These are phyloP conservation scores for Papilio protenor DNA, from an alignment of 2,888 invertebrate genomes.

Conservation along the genomic window DNA sequence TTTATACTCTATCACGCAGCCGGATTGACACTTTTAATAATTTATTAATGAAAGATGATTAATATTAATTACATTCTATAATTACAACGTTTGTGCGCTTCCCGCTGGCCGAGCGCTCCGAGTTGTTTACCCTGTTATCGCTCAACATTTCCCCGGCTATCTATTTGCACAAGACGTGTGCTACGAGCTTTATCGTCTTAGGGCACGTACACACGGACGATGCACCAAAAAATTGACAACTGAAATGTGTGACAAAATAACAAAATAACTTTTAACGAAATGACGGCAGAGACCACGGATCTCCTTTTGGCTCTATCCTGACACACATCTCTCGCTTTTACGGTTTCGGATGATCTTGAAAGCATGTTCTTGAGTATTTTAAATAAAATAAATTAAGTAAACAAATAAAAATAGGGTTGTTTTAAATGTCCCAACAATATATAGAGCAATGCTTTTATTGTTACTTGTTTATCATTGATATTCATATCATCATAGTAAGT, in stretches of 20 bases:
- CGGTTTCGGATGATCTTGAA: too few species aligned
- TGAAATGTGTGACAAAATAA: neutral
- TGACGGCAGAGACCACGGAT: too few species aligned
- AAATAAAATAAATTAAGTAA: too few species aligned
- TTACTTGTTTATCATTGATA: neutral
- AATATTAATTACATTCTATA: constrained; percentile 7
- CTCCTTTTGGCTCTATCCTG: neutral
- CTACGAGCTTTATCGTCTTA: constrained; percentile 12
- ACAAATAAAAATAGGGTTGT: too few species aligned
- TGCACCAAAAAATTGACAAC: neutral
- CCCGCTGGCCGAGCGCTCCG: neutral
- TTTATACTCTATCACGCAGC: neutral
- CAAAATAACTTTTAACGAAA: too few species aligned
- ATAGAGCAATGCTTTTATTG: too few species aligned
- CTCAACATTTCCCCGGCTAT: constrained; percentile 38
- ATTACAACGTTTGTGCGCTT: neutral
- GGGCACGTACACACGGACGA: neutral
- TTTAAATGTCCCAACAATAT: too few species aligned
- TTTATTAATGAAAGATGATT: constrained; percentile 21
- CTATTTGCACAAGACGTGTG: constrained; percentile 28
- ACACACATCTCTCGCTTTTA: neutral
- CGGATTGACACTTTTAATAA: constrained; percentile 4
- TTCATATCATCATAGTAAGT: neutral
- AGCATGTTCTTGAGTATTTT: too few species aligned
- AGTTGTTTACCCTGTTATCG: constrained; percentile 39